Percentiles rank a stretch among this genome's conserved stretches.
phyloP scores from a whole-genome alignment of 2,797 vertebrate species.

The Syngnathus acus region DNA sequence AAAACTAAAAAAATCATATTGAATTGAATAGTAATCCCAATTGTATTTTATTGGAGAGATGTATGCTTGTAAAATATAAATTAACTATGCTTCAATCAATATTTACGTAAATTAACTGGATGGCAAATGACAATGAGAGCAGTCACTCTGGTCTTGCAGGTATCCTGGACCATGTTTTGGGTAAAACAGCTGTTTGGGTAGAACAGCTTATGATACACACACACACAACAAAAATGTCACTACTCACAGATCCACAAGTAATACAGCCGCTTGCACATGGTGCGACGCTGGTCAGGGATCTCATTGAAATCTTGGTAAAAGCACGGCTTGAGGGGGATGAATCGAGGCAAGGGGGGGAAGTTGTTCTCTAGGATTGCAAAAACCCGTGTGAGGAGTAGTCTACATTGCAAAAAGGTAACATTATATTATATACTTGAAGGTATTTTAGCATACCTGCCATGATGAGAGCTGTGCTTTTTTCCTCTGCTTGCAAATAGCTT shows the following conservation, averaged over 20 bases:
- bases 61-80: no score
- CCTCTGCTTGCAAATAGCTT: constrained; percentile 35
- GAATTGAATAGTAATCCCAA: no score
- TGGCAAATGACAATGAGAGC: constrained; percentile 6
- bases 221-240: background rate
- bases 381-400: background rate
- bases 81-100: background rate
- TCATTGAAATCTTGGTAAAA: constrained; percentile 95
- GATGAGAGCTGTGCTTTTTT: constrained; percentile 28
- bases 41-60: no score
- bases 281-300: constrained; percentile 82
- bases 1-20: no score
- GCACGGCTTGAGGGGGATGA: constrained; percentile 88
- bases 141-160: constrained; percentile 24
- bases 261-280: constrained; percentile 86
- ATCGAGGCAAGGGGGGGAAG: constrained; percentile 87
- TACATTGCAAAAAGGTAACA: background rate
- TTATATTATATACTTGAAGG: background rate
- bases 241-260: constrained; percentile 91
- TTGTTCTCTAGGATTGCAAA: constrained; percentile 75
- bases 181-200: constrained; percentile 34
- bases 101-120: background rate
- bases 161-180: constrained; percentile 28
- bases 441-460: constrained; percentile 69
- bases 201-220: background rate